Evolutionary conservation across 2,113 vertebrate species (phyloP).

Genomic region (Saguinus imperator): DNA sequence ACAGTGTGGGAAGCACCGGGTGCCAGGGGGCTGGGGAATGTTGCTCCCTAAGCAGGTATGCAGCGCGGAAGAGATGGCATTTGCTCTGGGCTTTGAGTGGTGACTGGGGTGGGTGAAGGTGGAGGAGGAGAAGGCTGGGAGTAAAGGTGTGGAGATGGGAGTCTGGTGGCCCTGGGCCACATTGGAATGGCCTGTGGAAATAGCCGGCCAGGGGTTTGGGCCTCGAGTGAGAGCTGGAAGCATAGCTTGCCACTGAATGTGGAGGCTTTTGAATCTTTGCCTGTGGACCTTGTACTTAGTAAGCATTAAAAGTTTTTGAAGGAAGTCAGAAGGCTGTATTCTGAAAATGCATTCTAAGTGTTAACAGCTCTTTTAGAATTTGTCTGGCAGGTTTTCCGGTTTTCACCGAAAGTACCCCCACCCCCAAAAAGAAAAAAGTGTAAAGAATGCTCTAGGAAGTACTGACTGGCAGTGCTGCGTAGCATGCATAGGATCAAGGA

Average conservation of each 20-base stretch:
- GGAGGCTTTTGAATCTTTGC: not conserved
- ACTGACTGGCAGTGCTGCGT: not conserved
- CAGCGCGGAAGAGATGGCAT: not conserved
- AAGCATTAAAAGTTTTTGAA: not conserved
- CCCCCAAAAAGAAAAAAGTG: not conserved
- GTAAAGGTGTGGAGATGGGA: not conserved
- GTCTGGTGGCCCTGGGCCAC: no score
- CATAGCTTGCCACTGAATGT: not conserved
- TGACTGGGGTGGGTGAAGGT: not conserved
- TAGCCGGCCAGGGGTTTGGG: not conserved
- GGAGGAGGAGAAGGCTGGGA: not conserved
- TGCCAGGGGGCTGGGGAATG: fast-evolving
- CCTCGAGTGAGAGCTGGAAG: not conserved
- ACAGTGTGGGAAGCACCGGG: not conserved
- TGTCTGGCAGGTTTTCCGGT: not conserved
- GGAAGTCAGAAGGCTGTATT: not conserved
- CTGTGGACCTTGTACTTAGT: not conserved
- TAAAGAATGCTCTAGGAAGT: not conserved
- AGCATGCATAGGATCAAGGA: fast-evolving
- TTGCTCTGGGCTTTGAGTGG: not conserved
- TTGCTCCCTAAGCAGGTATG: not conserved
- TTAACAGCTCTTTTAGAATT: not conserved
- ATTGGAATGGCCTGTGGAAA: not conserved
- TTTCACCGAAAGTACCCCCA: not conserved
- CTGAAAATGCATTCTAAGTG: not conserved